A percentile compares a stretch with the other conserved stretches of the same genome.
Evolutionary conservation across 2,113 vertebrate genomes (phyloP).

Genomic region (Leucopsar rothschildi): DNA sequence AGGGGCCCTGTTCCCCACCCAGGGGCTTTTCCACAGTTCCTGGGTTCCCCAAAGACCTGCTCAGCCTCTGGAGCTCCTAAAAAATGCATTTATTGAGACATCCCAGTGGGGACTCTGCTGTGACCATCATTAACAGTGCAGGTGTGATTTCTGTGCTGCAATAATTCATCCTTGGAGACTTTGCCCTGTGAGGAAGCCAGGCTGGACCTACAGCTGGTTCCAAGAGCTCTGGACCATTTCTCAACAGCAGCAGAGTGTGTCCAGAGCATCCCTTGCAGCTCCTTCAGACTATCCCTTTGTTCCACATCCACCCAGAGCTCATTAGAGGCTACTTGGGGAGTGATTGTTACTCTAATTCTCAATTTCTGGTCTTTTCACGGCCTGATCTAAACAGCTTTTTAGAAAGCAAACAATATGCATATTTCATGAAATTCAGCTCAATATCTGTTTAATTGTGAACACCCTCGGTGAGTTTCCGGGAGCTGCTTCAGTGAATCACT

Average conservation of each 20-base stretch:
- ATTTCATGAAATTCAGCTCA: conserved; percentile 66
- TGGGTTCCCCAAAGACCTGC: not conserved
- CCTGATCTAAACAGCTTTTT: conserved; percentile 57
- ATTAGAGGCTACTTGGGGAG: not conserved
- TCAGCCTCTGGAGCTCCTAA: not conserved
- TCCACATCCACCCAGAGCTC: not conserved
- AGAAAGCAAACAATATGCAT: conserved; percentile 58
- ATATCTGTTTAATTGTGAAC: conserved; percentile 65
- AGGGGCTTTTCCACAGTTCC: not conserved
- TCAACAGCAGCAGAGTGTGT: not conserved
- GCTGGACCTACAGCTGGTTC: not conserved
- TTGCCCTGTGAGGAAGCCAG: not conserved
- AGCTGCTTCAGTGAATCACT: not conserved
- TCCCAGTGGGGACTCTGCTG: not conserved
- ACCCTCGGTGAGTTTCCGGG: not conserved
- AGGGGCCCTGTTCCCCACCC: not conserved
- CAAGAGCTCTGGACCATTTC: not conserved
- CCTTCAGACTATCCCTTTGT: not conserved
- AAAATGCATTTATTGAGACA: not conserved
- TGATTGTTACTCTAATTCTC: conserved; percentile 13
- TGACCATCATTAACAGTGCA: fast-evolving
- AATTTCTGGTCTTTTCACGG: conserved; percentile 35
- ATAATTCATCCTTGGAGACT: not conserved
- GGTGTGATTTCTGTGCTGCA: not conserved
- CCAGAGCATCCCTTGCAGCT: not conserved